A percentile compares a stretch with the other conserved stretches of the same genome.
phyloP scores from a whole-genome alignment of 2,113 vertebrate species.

The Tachysurus fulvidraco region DNA sequence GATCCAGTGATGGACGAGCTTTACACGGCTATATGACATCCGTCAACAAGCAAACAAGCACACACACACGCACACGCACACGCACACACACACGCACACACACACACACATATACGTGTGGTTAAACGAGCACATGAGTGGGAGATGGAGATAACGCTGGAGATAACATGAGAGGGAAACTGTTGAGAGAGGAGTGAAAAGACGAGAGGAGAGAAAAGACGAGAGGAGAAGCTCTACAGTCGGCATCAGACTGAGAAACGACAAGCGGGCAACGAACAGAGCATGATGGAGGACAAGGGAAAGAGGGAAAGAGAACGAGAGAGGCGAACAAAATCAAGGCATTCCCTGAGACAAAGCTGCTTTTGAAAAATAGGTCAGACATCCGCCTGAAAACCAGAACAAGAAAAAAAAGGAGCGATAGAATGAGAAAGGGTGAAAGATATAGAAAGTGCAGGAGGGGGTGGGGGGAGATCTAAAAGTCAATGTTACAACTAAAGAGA shows the following conservation, averaged over 20 bases:
- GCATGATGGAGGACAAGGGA: background rate
- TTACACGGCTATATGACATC: background rate
- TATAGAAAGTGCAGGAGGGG: background rate
- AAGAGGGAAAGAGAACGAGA: background rate
- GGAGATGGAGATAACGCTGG: background rate
- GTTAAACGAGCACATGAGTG: background rate
- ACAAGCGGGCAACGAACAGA: constrained; percentile 32
- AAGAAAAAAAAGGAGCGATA: constrained; percentile 48
- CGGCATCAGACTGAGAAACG: constrained; percentile 28
- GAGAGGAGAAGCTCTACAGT: background rate
- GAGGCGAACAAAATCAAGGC: constrained; percentile 44
- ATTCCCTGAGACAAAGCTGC: constrained; percentile 50
- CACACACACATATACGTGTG: background rate
- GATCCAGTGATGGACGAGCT: background rate
- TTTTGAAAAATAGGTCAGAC: constrained; percentile 74
- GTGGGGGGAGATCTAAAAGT: background rate
- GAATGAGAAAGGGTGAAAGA: constrained; percentile 5
- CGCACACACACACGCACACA: no score
- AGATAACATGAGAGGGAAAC: background rate
- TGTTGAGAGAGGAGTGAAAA: no score
- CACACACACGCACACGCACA: background rate
- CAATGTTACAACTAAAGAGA: background rate
- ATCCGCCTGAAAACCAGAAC: constrained; percentile 61
- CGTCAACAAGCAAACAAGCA: background rate
- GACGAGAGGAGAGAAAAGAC: background rate